These are phyloP conservation scores for Caprella mutica DNA, from an alignment of 2,888 invertebrate genomes.

Conservation along the genomic window DNA sequence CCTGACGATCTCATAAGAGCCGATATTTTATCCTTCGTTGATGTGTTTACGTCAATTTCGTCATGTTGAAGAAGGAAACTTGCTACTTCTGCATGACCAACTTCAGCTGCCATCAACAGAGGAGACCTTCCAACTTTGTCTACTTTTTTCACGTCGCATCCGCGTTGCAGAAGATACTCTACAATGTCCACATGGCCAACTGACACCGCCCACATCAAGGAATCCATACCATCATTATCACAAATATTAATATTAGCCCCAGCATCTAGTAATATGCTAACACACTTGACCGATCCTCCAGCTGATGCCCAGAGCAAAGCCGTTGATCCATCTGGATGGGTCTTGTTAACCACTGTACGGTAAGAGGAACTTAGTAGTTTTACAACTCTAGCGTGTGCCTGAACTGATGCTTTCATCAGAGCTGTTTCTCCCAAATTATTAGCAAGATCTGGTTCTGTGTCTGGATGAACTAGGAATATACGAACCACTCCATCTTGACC, in stretches of 20 bases:
- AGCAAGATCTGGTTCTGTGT: conserved; percentile 30
- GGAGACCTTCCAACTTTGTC: conserved; percentile 30
- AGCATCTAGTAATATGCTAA: conserved; percentile 21
- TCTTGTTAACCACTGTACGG: conserved; percentile 27
- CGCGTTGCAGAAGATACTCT: conserved; percentile 17
- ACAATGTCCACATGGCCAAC: conserved; percentile 26
- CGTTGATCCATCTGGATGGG: conserved; percentile 29
- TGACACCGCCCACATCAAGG: conserved; percentile 33
- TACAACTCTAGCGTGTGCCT: conserved; percentile 22
- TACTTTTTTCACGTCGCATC: conserved; percentile 13
- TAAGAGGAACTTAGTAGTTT: conserved; percentile 23
- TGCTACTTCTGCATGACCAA: conserved; percentile 25
- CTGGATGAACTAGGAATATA: conserved; percentile 32
- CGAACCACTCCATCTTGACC: conserved; percentile 29
- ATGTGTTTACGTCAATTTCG: conserved; percentile 18
- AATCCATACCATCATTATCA: conserved; percentile 31
- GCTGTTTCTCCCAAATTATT: conserved; percentile 30
- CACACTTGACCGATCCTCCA: conserved; percentile 22
- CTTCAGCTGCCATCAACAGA: conserved; percentile 30
- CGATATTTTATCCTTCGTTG: conserved; percentile 27
- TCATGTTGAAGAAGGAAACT: conserved; percentile 21
- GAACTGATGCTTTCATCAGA: conserved; percentile 31
- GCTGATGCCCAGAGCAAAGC: conserved; percentile 32
- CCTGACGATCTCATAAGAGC: conserved; percentile 31
- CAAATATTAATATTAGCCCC: conserved; percentile 13